Conservation (phyloP, 2,888 invertebrate species). For the Xanthia togata region DNA sequence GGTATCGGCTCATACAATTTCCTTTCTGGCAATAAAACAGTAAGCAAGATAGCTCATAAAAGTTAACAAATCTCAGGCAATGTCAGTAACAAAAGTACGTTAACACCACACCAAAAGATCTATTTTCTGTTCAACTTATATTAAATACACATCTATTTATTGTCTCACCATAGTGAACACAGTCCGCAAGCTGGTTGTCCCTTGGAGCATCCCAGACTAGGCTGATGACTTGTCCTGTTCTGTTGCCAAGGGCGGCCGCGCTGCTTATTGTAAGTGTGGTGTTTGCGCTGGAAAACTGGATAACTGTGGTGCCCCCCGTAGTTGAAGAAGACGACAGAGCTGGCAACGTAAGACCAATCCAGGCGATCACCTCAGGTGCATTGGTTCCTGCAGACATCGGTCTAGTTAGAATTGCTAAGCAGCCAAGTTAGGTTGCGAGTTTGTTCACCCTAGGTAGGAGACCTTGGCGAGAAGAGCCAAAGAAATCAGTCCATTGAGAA, state of each 20-base stretch:
- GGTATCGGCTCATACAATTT: background rate
- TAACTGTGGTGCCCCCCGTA: background rate
- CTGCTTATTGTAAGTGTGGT: constrained; percentile 13
- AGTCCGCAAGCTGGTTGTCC: constrained; percentile 20
- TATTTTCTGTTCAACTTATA: background rate
- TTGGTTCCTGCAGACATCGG: constrained; percentile 16
- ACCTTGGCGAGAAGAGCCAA: background rate
- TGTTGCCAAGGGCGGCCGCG: constrained; percentile 2
- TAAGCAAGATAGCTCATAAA: background rate
- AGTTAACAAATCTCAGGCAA: background rate
- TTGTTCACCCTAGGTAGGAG: no score
- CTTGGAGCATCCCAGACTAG: constrained; percentile 36
- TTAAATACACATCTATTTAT: background rate
- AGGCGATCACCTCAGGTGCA: constrained; percentile 33
- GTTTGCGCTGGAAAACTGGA: constrained; percentile 14
- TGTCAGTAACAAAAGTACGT: background rate
- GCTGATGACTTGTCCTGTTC: constrained; percentile 29
- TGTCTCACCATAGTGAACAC: constrained; percentile 42
- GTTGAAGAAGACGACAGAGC: background rate
- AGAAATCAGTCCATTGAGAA: background rate
- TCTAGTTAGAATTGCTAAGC: background rate
- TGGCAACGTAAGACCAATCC: constrained; percentile 21
- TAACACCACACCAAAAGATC: background rate
- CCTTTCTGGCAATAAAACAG: background rate
- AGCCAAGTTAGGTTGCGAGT: background rate